These are phyloP conservation scores for Podilymbus podiceps DNA, from an alignment of 2,113 vertebrate species.

Conservation along the genomic window DNA sequence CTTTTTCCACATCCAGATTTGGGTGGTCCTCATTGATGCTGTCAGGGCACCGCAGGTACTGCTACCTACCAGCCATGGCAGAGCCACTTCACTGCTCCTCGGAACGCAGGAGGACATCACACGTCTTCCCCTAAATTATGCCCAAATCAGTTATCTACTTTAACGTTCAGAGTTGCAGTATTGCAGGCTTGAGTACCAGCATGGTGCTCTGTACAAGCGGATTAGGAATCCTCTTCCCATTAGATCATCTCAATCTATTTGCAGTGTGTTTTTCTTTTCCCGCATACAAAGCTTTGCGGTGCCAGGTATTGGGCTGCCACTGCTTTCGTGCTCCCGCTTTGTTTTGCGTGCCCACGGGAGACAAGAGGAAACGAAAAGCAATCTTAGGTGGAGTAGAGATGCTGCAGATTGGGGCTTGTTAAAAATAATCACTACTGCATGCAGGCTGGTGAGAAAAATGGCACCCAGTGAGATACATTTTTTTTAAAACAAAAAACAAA, in stretches of 20 bases:
- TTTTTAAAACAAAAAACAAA: background rate
- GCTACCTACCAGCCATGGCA: background rate
- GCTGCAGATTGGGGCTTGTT: background rate
- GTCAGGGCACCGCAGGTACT: background rate
- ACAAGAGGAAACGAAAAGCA: background rate
- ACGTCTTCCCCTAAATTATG: background rate
- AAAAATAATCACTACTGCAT: background rate
- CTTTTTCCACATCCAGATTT: background rate
- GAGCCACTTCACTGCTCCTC: background rate
- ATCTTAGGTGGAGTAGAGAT: background rate
- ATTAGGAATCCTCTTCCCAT: background rate
- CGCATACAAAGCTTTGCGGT: background rate
- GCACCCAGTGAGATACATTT: background rate
- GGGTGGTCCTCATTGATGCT: background rate
- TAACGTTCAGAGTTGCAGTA: background rate
- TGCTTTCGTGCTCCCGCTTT: background rate
- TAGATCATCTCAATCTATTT: background rate
- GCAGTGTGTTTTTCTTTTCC: background rate
- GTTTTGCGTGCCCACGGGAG: background rate
- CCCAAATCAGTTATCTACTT: background rate
- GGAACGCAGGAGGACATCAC: background rate
- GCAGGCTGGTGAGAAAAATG: background rate
- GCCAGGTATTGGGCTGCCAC: background rate
- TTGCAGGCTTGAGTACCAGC: background rate
- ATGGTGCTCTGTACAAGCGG: background rate